Percentiles rank a stretch among this genome's conserved stretches.
Conservation (phyloP, 2,888 invertebrate genomes). For the Arrhopalites spinosus region DNA sequence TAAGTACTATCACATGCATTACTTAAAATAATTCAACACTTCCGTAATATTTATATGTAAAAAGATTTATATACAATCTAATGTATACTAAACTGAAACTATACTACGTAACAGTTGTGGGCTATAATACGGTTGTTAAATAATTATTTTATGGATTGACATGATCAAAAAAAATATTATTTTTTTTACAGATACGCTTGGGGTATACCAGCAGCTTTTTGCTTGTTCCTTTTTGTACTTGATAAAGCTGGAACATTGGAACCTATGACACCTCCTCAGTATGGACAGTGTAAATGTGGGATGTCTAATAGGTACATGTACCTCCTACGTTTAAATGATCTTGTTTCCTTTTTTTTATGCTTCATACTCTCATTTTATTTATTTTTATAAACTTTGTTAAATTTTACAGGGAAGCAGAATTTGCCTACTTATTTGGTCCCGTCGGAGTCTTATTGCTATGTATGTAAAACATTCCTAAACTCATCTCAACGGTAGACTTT, state of each 20-base stretch:
- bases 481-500: too few species aligned
- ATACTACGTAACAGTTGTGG: too few species aligned
- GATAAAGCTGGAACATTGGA: conserved; percentile 50
- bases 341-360: too few species aligned
- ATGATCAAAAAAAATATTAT: too few species aligned
- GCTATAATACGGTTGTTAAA: too few species aligned
- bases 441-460: conserved; percentile 46
- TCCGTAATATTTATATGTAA: background rate
- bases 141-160: too few species aligned
- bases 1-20: conserved; percentile 36
- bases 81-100: too few species aligned
- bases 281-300: conserved; percentile 51
- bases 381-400: background rate
- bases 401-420: conserved; percentile 49
- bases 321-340: too few species aligned
- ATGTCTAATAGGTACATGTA: conserved; percentile 53
- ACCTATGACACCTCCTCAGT: conserved; percentile 52
- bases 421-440: conserved; percentile 54
- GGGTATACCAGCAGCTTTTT: conserved; percentile 55
- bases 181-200: conserved; percentile 50
- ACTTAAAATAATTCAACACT: background rate
- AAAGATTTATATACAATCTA: too few species aligned
- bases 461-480: too few species aligned
- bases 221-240: conserved; percentile 49
- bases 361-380: too few species aligned